Percentiles rank a stretch among this genome's conserved stretches.
These are phyloP conservation scores for Sinocyclocheilus anshuiensis DNA, from an alignment of 2,113 vertebrate species.

Conservation along the genomic window DNA sequence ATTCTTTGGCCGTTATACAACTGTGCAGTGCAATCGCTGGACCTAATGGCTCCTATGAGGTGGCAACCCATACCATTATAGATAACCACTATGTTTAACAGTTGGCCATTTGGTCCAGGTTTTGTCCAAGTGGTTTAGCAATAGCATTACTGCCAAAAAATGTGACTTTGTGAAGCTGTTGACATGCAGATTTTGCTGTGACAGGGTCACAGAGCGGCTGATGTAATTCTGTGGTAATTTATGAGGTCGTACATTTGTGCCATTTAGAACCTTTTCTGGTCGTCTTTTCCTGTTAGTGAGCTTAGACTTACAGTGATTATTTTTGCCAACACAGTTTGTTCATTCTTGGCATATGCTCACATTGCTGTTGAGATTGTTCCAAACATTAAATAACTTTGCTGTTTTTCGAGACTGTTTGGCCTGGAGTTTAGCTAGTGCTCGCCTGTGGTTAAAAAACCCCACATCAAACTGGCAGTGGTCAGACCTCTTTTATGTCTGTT, in stretches of 20 bases:
- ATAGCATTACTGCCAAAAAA: background rate
- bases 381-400: constrained; percentile 7
- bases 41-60: constrained; percentile 26
- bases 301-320: background rate
- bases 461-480: background rate
- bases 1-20: constrained; percentile 1
- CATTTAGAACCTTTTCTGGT: constrained; percentile 13
- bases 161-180: background rate
- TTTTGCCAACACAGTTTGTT: background rate
- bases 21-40: background rate
- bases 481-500: constrained; percentile 6
- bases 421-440: background rate
- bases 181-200: constrained; percentile 22
- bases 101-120: constrained; percentile 4
- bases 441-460: background rate
- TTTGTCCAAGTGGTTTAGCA: constrained; percentile 30
- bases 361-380: background rate
- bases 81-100: constrained; percentile 19
- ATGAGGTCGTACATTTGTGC: background rate
- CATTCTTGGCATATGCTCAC: background rate
- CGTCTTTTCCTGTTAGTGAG: background rate
- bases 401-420: background rate
- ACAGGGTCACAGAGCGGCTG: background rate
- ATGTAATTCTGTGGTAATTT: constrained; percentile 7
- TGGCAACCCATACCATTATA: background rate